A percentile compares a stretch with the other conserved stretches of the same genome.
phyloP scores from a whole-genome alignment of 1,140 invertebrate species.

The Mizuhopecten yessoensis region DNA sequence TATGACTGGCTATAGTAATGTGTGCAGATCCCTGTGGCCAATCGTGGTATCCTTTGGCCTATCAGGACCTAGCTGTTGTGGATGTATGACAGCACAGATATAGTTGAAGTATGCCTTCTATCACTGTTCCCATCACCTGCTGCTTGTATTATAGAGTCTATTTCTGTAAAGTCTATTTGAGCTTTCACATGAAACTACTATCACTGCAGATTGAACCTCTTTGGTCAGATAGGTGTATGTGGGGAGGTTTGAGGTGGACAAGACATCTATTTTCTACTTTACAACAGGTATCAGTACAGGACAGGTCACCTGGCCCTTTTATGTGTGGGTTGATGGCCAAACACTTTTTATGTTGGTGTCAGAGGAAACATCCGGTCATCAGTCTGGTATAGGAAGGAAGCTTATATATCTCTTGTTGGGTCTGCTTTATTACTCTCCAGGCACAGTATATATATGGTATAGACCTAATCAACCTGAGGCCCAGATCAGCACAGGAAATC shows the following conservation, averaged over 20 bases:
- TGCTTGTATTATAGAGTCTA: too few species aligned
- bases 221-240: too few species aligned
- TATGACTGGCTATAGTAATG: not conserved
- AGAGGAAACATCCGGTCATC: not conserved
- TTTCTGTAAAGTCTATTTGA: too few species aligned
- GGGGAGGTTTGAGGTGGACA: not conserved
- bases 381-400: too few species aligned
- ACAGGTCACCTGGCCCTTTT: not conserved
- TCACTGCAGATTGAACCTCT: too few species aligned
- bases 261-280: not conserved
- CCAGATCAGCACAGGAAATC: not conserved
- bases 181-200: too few species aligned
- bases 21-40: too few species aligned
- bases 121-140: not conserved
- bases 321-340: not conserved
- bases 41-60: not conserved
- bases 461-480: too few species aligned
- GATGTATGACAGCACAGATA: too few species aligned
- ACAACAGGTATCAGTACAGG: not conserved
- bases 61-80: not conserved
- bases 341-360: not conserved
- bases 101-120: not conserved
- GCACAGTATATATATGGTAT: too few species aligned
- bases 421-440: too few species aligned
- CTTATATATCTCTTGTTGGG: too few species aligned